Conservation (phyloP, 2,888 invertebrate species). For the Rosalia funebris region DNA sequence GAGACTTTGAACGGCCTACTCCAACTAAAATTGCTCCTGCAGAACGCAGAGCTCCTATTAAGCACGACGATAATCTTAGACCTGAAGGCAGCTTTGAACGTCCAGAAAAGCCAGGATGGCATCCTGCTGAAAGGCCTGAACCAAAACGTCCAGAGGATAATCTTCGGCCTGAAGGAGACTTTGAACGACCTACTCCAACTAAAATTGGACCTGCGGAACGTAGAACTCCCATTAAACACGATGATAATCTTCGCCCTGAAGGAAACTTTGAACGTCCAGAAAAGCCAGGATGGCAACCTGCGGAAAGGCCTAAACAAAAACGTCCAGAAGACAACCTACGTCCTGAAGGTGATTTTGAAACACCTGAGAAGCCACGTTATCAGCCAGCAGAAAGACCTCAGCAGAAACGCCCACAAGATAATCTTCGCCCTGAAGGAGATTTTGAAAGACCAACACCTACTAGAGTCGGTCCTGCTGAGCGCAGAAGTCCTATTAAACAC, state of each 20-base stretch:
- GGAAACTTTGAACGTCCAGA: constrained; percentile 65
- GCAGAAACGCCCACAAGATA: constrained; percentile 69
- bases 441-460: constrained; percentile 65
- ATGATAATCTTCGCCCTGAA: constrained; percentile 67
- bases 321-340: constrained; percentile 69
- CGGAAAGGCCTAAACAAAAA: constrained; percentile 66
- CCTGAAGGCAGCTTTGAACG: constrained; percentile 70
- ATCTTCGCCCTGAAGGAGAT: constrained; percentile 71
- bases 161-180: constrained; percentile 69
- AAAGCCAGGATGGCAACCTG: constrained; percentile 61
- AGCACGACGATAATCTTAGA: constrained; percentile 63
- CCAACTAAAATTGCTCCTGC: constrained; percentile 56
- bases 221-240: constrained; percentile 62
- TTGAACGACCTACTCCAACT: constrained; percentile 64
- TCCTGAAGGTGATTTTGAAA: constrained; percentile 65
- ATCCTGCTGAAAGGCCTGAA: constrained; percentile 62
- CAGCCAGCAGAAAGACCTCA: constrained; percentile 63
- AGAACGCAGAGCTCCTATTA: constrained; percentile 55
- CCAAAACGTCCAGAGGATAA: constrained; percentile 68
- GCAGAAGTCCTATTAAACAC: constrained; percentile 66
- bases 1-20: constrained; percentile 66
- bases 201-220: constrained; percentile 61
- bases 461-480: constrained; percentile 62
- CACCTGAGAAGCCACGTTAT: constrained; percentile 58
- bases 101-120: constrained; percentile 57